Evolutionary conservation across 2,113 vertebrate genomes (phyloP).

Genomic region (Bos javanicus): DNA sequence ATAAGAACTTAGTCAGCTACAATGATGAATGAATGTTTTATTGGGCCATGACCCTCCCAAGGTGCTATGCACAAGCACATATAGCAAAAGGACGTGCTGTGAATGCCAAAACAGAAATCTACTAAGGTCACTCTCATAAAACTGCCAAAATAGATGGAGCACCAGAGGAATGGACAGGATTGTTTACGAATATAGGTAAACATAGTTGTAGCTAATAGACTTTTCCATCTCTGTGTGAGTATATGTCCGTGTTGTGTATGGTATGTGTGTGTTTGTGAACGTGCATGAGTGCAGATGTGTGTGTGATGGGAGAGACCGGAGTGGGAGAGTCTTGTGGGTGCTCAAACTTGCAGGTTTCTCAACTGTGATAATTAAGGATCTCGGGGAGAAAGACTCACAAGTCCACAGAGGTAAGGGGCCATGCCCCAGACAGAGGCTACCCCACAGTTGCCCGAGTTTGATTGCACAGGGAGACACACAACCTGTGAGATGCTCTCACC

Average conservation of each 20-base stretch:
- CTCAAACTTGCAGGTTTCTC: background rate
- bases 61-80: background rate
- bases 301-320: background rate
- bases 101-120: background rate
- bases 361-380: background rate
- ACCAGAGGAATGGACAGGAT: background rate
- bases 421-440: background rate
- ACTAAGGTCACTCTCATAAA: background rate
- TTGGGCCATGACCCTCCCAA: background rate
- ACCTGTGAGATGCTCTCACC: background rate
- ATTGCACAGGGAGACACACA: background rate
- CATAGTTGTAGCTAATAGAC: background rate
- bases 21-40: background rate
- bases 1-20: background rate
- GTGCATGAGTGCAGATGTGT: background rate
- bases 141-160: background rate
- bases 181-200: background rate
- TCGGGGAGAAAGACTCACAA: no score
- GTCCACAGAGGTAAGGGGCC: background rate
- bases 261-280: background rate
- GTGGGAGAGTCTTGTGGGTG: background rate
- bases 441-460: fast-evolving
- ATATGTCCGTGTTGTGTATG: background rate
- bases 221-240: background rate
- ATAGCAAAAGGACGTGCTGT: background rate